Evolutionary conservation across 2,888 invertebrate species (phyloP), one percentile per base, ranked within the genome.

Genomic region (Rutpela maculata): DNA sequence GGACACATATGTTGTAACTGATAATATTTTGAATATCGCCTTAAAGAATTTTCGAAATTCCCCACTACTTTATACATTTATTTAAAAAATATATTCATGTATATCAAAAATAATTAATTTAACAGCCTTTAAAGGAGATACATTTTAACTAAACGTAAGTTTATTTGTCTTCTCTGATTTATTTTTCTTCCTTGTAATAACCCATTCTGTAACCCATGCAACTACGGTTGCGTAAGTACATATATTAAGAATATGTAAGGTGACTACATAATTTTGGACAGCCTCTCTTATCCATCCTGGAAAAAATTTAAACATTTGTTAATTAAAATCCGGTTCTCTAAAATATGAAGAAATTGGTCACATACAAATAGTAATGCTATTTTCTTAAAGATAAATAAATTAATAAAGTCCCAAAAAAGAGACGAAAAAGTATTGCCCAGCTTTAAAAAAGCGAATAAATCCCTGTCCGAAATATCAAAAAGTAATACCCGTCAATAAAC

Each of bases 271-370:
- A 82, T 87, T 85, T 63, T 93, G 88, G 12, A 91, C 91, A 7
- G 90, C 90, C 87, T 93, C 94, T 81, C 94, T 92, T 43, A 94
- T 91, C 88, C 92, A 92, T 78, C 94, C 93, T 93, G 86, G 4
- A 87, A 88, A 75, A 18, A 17, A 65, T 43, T 19, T 0, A 65
- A 43, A 35, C 11, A 35, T n/a, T 38, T 35, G 10, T 35, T 35
- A 35, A 7, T 35, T 0, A 35, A 35, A 6, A 9, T 35, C 7
- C 6, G 10, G 3, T 18, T 59, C 19, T 12, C 19, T 19, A 59
- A 59, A 17, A 55, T 7, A 17, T 3, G 0, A 17, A 55, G 55
- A 17, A 4, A 55, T 17, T 55, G 5, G 4, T 15, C n/a, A 35
- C 31, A 17, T 57, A 1, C n/a, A n/a, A n/a, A n/a, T n/a, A n/a